Base-by-base conservation (phyloP, 2,113 vertebrate species). In the Halichoerus grypus region DNA sequence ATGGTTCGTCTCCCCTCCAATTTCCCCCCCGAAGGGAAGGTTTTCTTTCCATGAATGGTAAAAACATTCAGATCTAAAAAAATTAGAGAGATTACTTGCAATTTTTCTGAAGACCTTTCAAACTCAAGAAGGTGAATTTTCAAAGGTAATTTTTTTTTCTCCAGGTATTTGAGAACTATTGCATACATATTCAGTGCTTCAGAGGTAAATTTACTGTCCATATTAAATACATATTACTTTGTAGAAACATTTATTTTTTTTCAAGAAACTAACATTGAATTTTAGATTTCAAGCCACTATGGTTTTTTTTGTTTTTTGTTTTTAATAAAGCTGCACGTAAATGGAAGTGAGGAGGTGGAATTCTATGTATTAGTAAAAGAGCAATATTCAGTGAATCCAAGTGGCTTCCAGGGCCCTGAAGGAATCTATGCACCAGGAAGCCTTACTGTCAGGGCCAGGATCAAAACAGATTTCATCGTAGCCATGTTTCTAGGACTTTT, bases 81-180 rank as follows among this genome's bases (percentile, higher is more conserved):
- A 59, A 22, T 63, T 39, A 76, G n/a, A 21, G n/a, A 46, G 33
- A 89, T 80, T 79, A 74, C 12, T 92, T 28, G 42, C 1, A 63
- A 49, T 24, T 93, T 90, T 82, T 77, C 76, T 90, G 77, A 84
- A 72, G 16, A 19, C 3, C 24, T 94, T 96, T 84, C 42, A 80
- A 91, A 22, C 61, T 65, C 28, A 79, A 79, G 80, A 83, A 88
- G 61, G 46, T n/a, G 13, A 87, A 57, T 87, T 95, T 92, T 94
- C 53, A 94, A 92, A 94, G 42, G 51, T 26, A 24, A 61, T 86
- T 57, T 87, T 94, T 94, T 39, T 94, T 92, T 31, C 28, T 95
- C 21, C 11, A 61, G 51, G 12, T 86, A 33, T 94, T 72, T 63
- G 59, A 96, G 18, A 79, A 51, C 46, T 49, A 67, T 18, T 65